These are phyloP conservation scores for Acanthopleura granulata DNA, from an alignment of 2,888 invertebrate species.

Conservation along the genomic window DNA sequence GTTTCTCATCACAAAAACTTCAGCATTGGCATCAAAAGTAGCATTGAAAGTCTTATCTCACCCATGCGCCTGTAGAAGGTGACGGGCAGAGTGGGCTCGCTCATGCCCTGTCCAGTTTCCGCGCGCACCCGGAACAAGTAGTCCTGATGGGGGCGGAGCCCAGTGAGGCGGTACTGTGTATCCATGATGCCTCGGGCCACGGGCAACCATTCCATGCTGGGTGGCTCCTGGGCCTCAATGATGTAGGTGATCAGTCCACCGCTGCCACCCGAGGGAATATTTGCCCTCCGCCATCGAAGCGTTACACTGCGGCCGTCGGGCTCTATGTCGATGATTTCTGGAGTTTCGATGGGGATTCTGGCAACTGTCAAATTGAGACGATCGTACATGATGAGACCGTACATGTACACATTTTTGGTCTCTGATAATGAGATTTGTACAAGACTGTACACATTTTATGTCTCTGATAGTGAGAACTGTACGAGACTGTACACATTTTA, in stretches of 20 bases:
- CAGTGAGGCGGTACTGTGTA: constrained; percentile 45
- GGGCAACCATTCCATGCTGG: constrained; percentile 41
- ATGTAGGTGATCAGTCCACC: constrained; percentile 25
- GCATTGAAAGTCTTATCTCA: too few species aligned
- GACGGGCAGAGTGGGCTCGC: constrained; percentile 94
- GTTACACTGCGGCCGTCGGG: constrained; percentile 29
- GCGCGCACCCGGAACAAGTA: constrained; percentile 96
- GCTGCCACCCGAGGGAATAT: constrained; percentile 36
- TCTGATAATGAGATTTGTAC: too few species aligned
- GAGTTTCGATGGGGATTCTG: constrained; percentile 51
- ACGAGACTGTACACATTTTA: too few species aligned
- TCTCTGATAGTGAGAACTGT: too few species aligned
- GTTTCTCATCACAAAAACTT: too few species aligned
- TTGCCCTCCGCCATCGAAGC: constrained; percentile 58
- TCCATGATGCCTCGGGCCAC: constrained; percentile 41
- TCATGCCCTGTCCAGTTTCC: constrained; percentile 95
- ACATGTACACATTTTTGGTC: too few species aligned
- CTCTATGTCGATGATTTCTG: constrained; percentile 43
- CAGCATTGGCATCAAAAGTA: too few species aligned
- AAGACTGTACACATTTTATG: too few species aligned
- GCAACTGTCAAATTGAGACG: constrained; percentile 43
- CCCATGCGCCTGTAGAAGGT: constrained; percentile 44
- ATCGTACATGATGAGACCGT: too few species aligned
- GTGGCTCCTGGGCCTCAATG: constrained; percentile 31
- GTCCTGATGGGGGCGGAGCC: constrained; percentile 89